phyloP scores from a whole-genome alignment of 2,888 invertebrate species.

The Sarcophaga carnaria region DNA sequence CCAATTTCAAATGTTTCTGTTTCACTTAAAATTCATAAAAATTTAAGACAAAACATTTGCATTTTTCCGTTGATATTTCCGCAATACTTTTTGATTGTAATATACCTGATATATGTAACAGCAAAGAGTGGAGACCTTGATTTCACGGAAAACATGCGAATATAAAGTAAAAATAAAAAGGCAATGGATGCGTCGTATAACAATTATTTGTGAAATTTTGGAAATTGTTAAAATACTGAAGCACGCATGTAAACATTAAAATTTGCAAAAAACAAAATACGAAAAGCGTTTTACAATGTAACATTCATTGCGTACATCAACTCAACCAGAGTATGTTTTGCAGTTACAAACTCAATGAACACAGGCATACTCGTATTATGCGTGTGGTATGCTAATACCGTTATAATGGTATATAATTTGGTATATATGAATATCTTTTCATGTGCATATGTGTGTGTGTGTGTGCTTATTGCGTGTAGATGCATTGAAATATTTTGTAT shows the following conservation, averaged over 20 bases:
- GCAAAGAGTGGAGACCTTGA: neutral
- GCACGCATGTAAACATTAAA: conserved; percentile 49
- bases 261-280: neutral
- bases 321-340: neutral
- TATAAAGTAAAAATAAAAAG: neutral
- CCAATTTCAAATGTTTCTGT: no score
- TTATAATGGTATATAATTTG: conserved; percentile 52
- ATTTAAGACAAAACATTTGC: no score
- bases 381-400: conserved; percentile 31
- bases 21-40: no score
- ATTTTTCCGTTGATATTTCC: no score
- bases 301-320: conserved; percentile 36
- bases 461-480: conserved; percentile 3
- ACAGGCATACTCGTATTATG: neutral
- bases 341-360: conserved; percentile 18
- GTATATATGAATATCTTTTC: conserved; percentile 29
- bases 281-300: conserved; percentile 36
- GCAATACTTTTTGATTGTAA: neutral
- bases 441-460: conserved; percentile 5
- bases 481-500: conserved; percentile 41
- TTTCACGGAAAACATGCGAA: neutral
- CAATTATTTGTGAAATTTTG: conserved; percentile 53
- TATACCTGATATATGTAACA: neutral
- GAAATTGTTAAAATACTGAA: conserved; percentile 59
- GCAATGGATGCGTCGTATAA: neutral